phyloP scores from a whole-genome alignment of 2,113 vertebrate genomes.

The Actinemys pallida region DNA sequence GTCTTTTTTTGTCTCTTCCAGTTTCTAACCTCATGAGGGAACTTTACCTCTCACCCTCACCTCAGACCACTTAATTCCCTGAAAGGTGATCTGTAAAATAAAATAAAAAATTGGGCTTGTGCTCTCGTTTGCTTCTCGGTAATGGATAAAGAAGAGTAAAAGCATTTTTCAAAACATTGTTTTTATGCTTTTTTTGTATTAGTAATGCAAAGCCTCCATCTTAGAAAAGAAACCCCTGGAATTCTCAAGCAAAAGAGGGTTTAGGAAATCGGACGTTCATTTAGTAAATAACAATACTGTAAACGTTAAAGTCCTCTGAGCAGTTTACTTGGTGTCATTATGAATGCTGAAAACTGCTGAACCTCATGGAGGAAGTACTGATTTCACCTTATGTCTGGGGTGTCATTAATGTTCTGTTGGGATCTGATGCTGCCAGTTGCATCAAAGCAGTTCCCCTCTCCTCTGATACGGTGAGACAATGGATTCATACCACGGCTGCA shows the following conservation, averaged over 20 bases:
- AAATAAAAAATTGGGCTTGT: neutral
- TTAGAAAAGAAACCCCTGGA: conserved; percentile 58
- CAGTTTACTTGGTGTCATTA: neutral
- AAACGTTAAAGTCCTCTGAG: conserved; percentile 48
- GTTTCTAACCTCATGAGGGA: neutral
- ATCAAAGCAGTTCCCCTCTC: neutral
- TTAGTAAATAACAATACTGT: conserved; percentile 57
- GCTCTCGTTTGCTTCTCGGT: conserved; percentile 26
- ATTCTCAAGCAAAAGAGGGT: conserved; percentile 28
- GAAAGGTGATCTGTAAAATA: neutral
- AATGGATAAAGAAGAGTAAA: neutral
- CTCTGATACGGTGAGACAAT: neutral
- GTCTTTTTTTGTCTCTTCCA: neutral
- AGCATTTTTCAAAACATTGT: conserved; percentile 12
- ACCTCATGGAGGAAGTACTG: neutral
- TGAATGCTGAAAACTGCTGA: conserved; percentile 35
- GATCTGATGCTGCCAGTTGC: neutral
- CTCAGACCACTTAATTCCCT: neutral
- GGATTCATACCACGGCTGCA: accelerated
- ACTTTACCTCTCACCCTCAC: neutral
- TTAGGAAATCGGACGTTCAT: conserved; percentile 50
- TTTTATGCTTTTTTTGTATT: conserved; percentile 59
- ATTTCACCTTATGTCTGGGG: neutral
- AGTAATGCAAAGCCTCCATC: conserved; percentile 55
- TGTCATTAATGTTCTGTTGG: neutral